Conservation (phyloP, 2,888 invertebrate species). For the Heteromyza rotundicornis region DNA sequence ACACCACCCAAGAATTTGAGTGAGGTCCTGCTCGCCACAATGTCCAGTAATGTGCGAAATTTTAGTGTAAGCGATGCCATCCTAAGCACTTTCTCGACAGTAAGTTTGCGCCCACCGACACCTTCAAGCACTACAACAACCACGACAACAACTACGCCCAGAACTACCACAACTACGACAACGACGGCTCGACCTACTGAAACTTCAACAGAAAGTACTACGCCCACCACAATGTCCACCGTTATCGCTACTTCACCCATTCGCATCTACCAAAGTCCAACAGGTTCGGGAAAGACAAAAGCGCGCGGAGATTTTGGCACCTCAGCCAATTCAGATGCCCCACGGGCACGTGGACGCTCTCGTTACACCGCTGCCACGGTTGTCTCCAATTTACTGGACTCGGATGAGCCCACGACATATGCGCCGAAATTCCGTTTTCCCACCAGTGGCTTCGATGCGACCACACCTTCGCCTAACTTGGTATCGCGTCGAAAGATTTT, state of each 20-base stretch:
- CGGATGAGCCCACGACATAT: constrained; percentile 59
- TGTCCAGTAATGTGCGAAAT: constrained; percentile 44
- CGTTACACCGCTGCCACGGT: constrained; percentile 57
- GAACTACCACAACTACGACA: constrained; percentile 22
- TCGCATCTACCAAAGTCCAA: constrained; percentile 36
- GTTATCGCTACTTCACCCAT: constrained; percentile 46
- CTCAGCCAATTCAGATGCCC: constrained; percentile 29
- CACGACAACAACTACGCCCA: constrained; percentile 30
- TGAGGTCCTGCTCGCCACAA: constrained; percentile 44
- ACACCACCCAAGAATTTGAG: constrained; percentile 40
- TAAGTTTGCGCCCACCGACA: constrained; percentile 26
- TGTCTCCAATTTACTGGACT: constrained; percentile 44
- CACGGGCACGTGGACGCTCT: constrained; percentile 54
- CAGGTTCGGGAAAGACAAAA: constrained; percentile 11
- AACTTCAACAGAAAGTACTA: constrained; percentile 29
- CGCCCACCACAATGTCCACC: constrained; percentile 40
- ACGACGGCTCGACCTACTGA: constrained; percentile 29
- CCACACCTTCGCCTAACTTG: constrained; percentile 21
- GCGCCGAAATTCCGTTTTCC: constrained; percentile 52
- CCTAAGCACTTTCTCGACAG: constrained; percentile 44
- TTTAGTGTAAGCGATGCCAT: constrained; percentile 54
- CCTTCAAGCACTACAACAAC: constrained; percentile 13
- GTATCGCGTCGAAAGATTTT: constrained; percentile 41
- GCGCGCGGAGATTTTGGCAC: background rate
- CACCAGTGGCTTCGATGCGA: constrained; percentile 30